Conservation (phyloP, 1,140 invertebrate genomes). For the Paraescarpia echinospica region DNA sequence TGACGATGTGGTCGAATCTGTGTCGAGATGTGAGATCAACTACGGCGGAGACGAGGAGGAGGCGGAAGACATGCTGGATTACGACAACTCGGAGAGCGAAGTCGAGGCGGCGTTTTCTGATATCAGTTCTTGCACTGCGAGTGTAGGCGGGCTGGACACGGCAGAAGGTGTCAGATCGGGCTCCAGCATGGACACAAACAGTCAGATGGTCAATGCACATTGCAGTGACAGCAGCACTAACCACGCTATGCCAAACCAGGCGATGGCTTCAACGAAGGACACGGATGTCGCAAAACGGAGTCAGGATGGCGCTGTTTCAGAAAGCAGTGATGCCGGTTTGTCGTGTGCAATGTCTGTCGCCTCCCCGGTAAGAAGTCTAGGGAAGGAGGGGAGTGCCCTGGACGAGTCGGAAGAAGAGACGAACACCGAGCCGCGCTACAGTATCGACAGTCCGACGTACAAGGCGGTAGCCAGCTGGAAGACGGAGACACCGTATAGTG, state of each 20-base stretch:
- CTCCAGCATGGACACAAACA: background rate
- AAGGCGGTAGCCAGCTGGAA: constrained; percentile 17
- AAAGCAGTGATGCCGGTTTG: background rate
- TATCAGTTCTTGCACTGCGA: background rate
- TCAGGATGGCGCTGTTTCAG: background rate
- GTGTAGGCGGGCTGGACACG: background rate
- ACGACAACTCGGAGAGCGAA: background rate
- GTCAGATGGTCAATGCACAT: background rate
- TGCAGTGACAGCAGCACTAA: background rate
- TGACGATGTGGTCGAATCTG: background rate
- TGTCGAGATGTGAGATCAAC: background rate
- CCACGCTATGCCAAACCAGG: background rate
- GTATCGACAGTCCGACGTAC: constrained; percentile 45
- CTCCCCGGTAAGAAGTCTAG: background rate
- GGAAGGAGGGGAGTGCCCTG: background rate
- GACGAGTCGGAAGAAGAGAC: background rate
- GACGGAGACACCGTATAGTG: background rate
- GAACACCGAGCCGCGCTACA: constrained; percentile 24
- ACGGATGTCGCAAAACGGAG: background rate
- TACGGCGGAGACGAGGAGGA: background rate
- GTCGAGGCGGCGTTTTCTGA: background rate
- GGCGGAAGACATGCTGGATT: background rate
- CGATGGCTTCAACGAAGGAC: background rate
- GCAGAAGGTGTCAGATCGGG: background rate
- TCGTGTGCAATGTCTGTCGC: background rate